These are phyloP conservation scores for Petromus typicus DNA, from an alignment of 2,113 vertebrate genomes.

Conservation along the genomic window DNA sequence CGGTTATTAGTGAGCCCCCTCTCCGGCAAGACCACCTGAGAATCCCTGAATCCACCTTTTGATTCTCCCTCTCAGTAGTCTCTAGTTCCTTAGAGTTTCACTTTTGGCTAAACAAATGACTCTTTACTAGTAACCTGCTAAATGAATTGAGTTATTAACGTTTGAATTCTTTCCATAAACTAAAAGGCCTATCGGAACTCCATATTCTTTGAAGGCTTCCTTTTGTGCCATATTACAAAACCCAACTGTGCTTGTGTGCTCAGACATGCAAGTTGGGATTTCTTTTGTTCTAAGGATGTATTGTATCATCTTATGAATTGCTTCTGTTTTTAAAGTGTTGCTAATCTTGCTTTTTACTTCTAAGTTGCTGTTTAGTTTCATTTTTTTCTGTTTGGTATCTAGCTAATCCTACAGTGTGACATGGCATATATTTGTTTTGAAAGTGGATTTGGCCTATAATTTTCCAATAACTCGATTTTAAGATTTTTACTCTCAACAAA, in stretches of 20 bases:
- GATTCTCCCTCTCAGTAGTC: neutral
- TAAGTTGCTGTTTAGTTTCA: slow-evolving; percentile 40
- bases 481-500: slow-evolving; percentile 35
- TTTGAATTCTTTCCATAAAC: slow-evolving; percentile 53
- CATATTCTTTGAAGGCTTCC: slow-evolving; percentile 36
- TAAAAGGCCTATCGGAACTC: slow-evolving; percentile 39
- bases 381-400: slow-evolving; percentile 52
- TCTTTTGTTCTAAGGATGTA: neutral
- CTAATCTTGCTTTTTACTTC: slow-evolving; percentile 21
- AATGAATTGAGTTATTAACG: slow-evolving; percentile 11
- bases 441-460: slow-evolving; percentile 37
- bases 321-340: slow-evolving; percentile 55
- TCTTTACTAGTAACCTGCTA: slow-evolving; percentile 29
- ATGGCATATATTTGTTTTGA: slow-evolving; percentile 2
- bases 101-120: slow-evolving; percentile 2
- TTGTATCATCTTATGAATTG: slow-evolving; percentile 10
- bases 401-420: slow-evolving; percentile 12
- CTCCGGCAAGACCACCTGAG: slow-evolving; percentile 33
- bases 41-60: slow-evolving; percentile 45
- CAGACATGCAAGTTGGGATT: slow-evolving; percentile 13
- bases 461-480: slow-evolving; percentile 51
- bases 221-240: slow-evolving; percentile 38
- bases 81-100: slow-evolving; percentile 22
- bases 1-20: slow-evolving; percentile 13
- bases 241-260: neutral